Percentiles rank a stretch among this genome's conserved stretches.
phyloP scores from a whole-genome alignment of 2,797 vertebrate genomes.

The Halcyon badia region DNA sequence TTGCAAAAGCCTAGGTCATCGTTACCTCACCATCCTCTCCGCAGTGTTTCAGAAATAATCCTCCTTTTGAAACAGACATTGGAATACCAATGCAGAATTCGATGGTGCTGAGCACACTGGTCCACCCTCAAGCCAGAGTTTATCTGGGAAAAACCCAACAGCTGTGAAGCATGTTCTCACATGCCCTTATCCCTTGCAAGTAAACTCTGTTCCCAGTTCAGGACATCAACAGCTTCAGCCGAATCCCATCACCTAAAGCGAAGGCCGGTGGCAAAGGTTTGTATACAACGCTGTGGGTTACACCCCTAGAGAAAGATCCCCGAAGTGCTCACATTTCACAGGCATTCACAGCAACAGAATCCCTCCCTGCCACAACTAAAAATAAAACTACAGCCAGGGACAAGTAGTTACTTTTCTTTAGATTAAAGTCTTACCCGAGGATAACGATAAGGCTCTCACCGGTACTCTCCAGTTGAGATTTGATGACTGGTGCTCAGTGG shows the following conservation, averaged over 20 bases:
- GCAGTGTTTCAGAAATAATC: neutral
- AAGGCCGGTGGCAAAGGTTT: neutral
- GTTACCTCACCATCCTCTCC: neutral
- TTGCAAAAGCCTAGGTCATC: neutral
- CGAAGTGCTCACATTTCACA: neutral
- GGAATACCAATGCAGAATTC: neutral
- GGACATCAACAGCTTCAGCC: neutral
- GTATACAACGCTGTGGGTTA: rapidly evolving
- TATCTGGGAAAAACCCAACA: neutral
- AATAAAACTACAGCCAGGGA: neutral
- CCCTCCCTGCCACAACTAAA: neutral
- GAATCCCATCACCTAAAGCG: neutral
- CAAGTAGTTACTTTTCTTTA: neutral
- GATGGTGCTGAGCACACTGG: neutral
- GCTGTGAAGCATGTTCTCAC: neutral
- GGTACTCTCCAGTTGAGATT: neutral
- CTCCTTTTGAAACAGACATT: neutral
- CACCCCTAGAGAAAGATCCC: neutral
- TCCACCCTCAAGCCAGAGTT: neutral
- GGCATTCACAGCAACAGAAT: neutral
- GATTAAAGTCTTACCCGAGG: neutral
- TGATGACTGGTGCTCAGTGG: neutral
- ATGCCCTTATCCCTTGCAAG: neutral
- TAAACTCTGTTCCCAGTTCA: neutral
- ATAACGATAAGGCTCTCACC: neutral